Conservation (phyloP, 2,888 invertebrate species). For the Limenitis camilla region DNA sequence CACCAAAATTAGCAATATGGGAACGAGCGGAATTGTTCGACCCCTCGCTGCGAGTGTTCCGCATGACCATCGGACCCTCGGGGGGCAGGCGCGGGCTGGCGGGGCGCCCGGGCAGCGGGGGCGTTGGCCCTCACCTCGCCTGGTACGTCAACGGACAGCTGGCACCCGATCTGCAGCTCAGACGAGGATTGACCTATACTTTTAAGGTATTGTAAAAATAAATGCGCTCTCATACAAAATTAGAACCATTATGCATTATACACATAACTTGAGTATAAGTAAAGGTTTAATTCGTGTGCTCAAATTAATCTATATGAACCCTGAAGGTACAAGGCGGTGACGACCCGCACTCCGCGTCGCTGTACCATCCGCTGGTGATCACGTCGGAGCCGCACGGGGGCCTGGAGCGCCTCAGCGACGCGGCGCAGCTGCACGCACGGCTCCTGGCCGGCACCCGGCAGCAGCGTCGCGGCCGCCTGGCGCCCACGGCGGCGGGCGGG, state of each 20-base stretch:
- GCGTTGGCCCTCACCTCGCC: conserved; percentile 77
- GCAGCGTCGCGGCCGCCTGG: conserved; percentile 84
- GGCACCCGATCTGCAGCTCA: conserved; percentile 89
- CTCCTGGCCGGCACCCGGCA: conserved; percentile 83
- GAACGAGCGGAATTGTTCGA: conserved; percentile 78
- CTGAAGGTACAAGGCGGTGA: conserved; percentile 84
- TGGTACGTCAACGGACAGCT: conserved; percentile 96
- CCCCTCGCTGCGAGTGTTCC: conserved; percentile 84
- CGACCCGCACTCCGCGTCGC: conserved; percentile 88
- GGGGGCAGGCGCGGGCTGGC: conserved; percentile 78
- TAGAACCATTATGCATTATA: too few relatives aligned
- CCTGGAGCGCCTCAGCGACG: conserved; percentile 87
- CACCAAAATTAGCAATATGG: conserved; percentile 60
- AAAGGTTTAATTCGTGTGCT: too few relatives aligned
- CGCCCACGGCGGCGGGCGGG: conserved; percentile 41
- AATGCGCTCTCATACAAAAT: too few relatives aligned
- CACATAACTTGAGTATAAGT: too few relatives aligned
- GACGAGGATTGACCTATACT: conserved; percentile 88
- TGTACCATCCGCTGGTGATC: conserved; percentile 92
- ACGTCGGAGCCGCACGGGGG: conserved; percentile 90
- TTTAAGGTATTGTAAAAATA: conserved; percentile 74
- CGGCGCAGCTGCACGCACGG: conserved; percentile 70
- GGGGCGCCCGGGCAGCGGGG: conserved; percentile 86
- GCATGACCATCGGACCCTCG: conserved; percentile 87
- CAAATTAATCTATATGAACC: background rate